These are phyloP conservation scores for Pagetopsis macropterus DNA, from an alignment of 2,797 vertebrate genomes.

Conservation along the genomic window DNA sequence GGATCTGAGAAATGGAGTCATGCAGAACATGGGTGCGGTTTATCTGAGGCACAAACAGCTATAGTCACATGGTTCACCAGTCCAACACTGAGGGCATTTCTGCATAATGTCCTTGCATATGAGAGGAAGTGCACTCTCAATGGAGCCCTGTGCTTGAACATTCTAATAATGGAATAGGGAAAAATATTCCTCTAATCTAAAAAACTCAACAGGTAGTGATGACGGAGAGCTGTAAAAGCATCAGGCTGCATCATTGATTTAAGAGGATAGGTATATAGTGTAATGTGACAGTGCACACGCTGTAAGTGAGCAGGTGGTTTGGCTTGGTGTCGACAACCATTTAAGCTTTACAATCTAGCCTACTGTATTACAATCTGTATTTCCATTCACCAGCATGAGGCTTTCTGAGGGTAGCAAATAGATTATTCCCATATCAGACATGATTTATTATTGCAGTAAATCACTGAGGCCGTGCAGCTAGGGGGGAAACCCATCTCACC, in stretches of 20 bases:
- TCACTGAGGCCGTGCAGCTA: background rate
- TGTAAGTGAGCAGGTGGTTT: background rate
- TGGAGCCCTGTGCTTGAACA: conserved; percentile 29
- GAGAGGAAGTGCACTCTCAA: conserved; percentile 55
- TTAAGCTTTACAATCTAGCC: conserved; percentile 13
- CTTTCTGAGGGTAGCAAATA: background rate
- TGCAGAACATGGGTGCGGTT: conserved; percentile 48
- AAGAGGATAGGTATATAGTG: conserved; percentile 22
- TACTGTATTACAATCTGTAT: background rate
- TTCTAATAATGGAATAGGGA: conserved; percentile 23
- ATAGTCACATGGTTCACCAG: conserved; percentile 60
- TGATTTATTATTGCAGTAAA: background rate
- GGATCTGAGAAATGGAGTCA: conserved; percentile 46
- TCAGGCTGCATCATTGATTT: conserved; percentile 18
- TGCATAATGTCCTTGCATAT: conserved; percentile 59
- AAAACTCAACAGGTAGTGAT: conserved; percentile 30
- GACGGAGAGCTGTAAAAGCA: conserved; percentile 11
- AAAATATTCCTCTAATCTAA: conserved; percentile 38
- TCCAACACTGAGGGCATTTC: conserved; percentile 49
- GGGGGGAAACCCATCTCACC: background rate
- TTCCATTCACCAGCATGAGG: background rate
- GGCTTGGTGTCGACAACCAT: conserved; percentile 8
- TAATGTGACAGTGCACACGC: conserved; percentile 1
- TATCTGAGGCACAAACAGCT: conserved; percentile 51
- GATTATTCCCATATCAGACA: background rate